Percentiles rank a stretch among this genome's conserved stretches.
Evolutionary conservation across 2,113 vertebrate genomes (phyloP).

Genomic region (Microcebus tavaratra): DNA sequence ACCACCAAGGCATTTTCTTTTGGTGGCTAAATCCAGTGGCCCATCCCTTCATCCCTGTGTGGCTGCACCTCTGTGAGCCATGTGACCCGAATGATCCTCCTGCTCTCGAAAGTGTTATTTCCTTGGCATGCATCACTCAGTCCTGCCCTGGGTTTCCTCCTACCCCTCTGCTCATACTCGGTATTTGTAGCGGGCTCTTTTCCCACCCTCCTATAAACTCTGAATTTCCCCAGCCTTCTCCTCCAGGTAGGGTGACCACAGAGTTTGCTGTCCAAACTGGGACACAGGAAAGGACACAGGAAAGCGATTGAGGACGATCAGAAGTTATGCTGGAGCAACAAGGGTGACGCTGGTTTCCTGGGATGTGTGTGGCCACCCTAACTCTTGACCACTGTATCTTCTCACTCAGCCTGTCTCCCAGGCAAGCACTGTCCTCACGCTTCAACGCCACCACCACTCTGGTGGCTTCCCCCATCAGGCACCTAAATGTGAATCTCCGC

Average conservation of each 20-base stretch:
- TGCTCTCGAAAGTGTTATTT: not conserved
- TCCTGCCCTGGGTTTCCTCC: not conserved
- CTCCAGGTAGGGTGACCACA: not conserved
- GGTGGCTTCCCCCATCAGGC: not conserved
- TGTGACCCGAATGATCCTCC: fast-evolving
- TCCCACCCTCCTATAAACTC: not conserved
- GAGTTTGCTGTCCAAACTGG: not conserved
- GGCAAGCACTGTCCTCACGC: not conserved
- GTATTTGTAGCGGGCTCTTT: not conserved
- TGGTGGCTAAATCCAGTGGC: too few relatives aligned
- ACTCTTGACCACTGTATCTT: fast-evolving
- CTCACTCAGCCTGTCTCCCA: not conserved
- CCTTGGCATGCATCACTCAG: not conserved
- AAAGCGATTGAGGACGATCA: too few relatives aligned
- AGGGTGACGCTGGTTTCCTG: not conserved
- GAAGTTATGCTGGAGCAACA: not conserved
- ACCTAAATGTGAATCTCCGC: not conserved
- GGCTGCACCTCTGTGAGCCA: not conserved
- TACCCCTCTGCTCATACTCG: too few relatives aligned
- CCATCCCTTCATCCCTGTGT: fast-evolving
- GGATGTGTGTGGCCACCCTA: fast-evolving
- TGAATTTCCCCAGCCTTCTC: not conserved
- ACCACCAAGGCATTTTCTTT: too few relatives aligned
- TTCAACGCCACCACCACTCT: fast-evolving
- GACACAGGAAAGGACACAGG: too few relatives aligned